Percentiles rank a stretch among this genome's conserved stretches.
These are phyloP conservation scores for Thryonomys swinderianus DNA, from an alignment of 2,113 vertebrate genomes.

Conservation along the genomic window DNA sequence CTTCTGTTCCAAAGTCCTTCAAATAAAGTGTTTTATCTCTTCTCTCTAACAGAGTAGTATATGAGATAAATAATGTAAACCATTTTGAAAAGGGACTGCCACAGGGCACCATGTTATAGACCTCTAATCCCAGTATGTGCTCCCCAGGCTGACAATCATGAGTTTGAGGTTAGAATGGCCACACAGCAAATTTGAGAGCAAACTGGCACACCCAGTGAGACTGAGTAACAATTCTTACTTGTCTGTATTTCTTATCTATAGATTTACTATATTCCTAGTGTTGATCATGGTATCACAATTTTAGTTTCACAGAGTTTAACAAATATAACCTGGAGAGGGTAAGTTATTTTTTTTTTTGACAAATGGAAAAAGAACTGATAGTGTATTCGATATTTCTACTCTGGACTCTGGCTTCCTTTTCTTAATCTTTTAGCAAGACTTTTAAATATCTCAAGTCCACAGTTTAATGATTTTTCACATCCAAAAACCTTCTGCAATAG, in stretches of 20 bases:
- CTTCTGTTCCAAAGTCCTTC: neutral
- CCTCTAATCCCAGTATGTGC: neutral
- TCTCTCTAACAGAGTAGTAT: neutral
- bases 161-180: neutral
- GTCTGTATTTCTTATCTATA: slow-evolving; percentile 2
- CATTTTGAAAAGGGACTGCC: neutral
- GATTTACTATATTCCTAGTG: neutral
- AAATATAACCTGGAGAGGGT: slow-evolving; percentile 25
- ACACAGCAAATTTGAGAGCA: neutral
- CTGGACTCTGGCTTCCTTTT: neutral
- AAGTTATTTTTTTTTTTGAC: slow-evolving; percentile 34
- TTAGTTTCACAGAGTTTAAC: neutral
- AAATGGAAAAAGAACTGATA: slow-evolving; percentile 17
- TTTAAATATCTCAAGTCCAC: slow-evolving; percentile 35
- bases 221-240: slow-evolving; percentile 4
- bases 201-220: neutral
- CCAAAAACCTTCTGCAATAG: slow-evolving; percentile 63
- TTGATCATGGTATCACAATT: slow-evolving; percentile 31
- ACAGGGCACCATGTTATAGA: neutral
- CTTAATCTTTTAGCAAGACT: slow-evolving; percentile 38
- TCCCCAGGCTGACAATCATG: neutral
- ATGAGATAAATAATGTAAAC: slow-evolving; percentile 1
- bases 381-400: slow-evolving; percentile 1
- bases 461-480: slow-evolving; percentile 57
- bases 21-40: neutral